A percentile compares a stretch with the other conserved stretches of the same genome.
These are phyloP conservation scores for Callospermophilus lateralis DNA, from an alignment of 2,113 vertebrate genomes.

Conservation along the genomic window DNA sequence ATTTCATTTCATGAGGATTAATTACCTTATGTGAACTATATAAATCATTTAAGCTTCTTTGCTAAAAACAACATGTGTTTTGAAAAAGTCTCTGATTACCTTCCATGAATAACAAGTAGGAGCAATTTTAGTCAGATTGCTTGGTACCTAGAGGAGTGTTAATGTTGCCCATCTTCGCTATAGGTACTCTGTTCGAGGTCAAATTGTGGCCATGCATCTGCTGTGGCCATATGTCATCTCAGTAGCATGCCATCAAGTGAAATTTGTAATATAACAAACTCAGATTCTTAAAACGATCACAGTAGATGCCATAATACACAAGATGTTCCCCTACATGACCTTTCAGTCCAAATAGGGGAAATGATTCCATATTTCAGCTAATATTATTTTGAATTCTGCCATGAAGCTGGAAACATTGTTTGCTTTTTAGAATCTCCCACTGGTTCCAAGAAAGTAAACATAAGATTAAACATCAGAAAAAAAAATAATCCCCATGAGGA, in stretches of 20 bases:
- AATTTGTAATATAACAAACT: slow-evolving; percentile 49
- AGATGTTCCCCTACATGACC: background rate
- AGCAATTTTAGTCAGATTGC: slow-evolving; percentile 43
- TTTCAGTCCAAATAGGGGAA: background rate
- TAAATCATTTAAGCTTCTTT: slow-evolving; percentile 53
- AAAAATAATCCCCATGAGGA: background rate
- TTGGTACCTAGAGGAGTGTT: background rate
- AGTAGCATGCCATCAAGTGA: slow-evolving; percentile 26
- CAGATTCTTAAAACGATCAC: slow-evolving; percentile 46
- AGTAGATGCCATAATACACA: background rate
- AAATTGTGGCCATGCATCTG: slow-evolving; percentile 49
- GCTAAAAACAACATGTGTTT: slow-evolving; percentile 32
- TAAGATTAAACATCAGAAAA: background rate
- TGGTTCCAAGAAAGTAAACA: background rate
- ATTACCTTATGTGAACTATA: slow-evolving; percentile 9
- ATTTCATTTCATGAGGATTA: slow-evolving; percentile 55
- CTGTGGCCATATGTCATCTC: slow-evolving; percentile 66
- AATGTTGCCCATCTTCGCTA: background rate
- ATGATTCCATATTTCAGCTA: slow-evolving; percentile 3
- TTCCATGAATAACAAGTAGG: slow-evolving; percentile 33
- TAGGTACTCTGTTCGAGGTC: slow-evolving; percentile 58
- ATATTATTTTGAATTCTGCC: slow-evolving; percentile 41
- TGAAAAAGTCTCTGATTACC: slow-evolving; percentile 22
- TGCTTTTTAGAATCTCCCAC: background rate
- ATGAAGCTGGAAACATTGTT: background rate